A percentile compares a stretch with the other conserved stretches of the same genome.
phyloP scores from a whole-genome alignment of 1,140 invertebrate genomes.

The Chironomus tepperi region DNA sequence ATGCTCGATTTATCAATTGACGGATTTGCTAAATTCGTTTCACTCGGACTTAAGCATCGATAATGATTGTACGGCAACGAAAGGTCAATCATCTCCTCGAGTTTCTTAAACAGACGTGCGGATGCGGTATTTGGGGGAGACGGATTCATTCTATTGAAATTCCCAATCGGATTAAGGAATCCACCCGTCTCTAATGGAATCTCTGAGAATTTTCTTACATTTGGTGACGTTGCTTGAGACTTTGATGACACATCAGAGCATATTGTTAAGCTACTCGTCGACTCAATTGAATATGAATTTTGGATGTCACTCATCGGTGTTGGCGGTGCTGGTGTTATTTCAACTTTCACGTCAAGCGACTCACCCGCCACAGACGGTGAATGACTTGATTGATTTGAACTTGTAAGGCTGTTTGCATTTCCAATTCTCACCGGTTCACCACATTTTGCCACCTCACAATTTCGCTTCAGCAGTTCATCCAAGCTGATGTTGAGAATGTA shows the following conservation, averaged over 20 bases:
- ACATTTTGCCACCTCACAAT: constrained; percentile 27
- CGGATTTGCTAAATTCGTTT: constrained; percentile 42
- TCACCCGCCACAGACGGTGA: constrained; percentile 38
- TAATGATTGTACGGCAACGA: constrained; percentile 63
- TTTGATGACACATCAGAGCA: constrained; percentile 36
- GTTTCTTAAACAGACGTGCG: constrained; percentile 37
- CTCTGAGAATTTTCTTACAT: constrained; percentile 36
- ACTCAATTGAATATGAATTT: constrained; percentile 39
- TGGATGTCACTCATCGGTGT: constrained; percentile 31
- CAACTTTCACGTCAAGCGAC: constrained; percentile 38
- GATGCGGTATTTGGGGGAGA: constrained; percentile 35
- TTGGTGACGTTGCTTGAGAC: constrained; percentile 33
- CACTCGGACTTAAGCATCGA: constrained; percentile 60
- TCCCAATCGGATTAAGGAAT: constrained; percentile 34
- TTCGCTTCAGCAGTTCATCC: constrained; percentile 46
- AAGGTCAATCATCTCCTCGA: constrained; percentile 49
- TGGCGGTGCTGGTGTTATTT: constrained; percentile 36
- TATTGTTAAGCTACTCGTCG: constrained; percentile 35
- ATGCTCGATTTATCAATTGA: constrained; percentile 38
- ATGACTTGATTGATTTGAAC: constrained; percentile 39
- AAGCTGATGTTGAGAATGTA: constrained; percentile 39
- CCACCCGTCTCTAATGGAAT: constrained; percentile 31
- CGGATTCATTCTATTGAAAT: constrained; percentile 36
- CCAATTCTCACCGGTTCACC: constrained; percentile 9
- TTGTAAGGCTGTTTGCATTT: constrained; percentile 27